These are phyloP conservation scores for Hylaeus anthracinus DNA, from an alignment of 1,140 invertebrate species.

Conservation along the genomic window DNA sequence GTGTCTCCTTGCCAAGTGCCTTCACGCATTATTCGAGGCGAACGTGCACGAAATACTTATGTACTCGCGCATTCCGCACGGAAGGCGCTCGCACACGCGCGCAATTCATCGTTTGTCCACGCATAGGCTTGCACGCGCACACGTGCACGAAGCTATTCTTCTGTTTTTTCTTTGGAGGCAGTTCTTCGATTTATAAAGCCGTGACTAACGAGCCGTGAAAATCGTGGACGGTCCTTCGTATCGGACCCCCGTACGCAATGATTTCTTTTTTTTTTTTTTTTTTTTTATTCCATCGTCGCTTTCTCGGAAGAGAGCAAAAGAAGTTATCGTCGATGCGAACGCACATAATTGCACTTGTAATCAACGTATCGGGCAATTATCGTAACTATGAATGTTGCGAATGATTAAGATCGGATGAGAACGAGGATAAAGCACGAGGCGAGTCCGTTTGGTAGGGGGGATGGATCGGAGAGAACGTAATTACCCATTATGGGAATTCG, in stretches of 20 bases:
- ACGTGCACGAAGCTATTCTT: no score
- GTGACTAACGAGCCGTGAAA: slow-evolving; percentile 69
- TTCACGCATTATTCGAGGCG: slow-evolving; percentile 53
- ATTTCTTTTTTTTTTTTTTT: not conserved
- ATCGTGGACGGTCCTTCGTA: slow-evolving; percentile 54
- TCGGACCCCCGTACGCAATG: slow-evolving; percentile 21
- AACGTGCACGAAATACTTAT: slow-evolving; percentile 56
- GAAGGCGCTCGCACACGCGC: not conserved
- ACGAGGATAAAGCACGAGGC: slow-evolving; percentile 12
- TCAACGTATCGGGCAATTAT: slow-evolving; percentile 15
- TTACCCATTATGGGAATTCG: slow-evolving; percentile 1
- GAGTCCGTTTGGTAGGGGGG: not conserved
- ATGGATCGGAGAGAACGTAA: not conserved
- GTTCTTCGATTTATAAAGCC: slow-evolving; percentile 55
- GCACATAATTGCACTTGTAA: slow-evolving; percentile 35
- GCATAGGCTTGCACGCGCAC: not conserved
- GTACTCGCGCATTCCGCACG: slow-evolving; percentile 49
- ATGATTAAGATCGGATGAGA: slow-evolving; percentile 11
- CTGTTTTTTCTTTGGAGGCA: slow-evolving; percentile 3
- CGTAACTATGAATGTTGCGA: slow-evolving; percentile 17
- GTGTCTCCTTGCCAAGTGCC: slow-evolving; percentile 44
- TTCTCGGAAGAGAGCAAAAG: not conserved
- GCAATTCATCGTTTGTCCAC: not conserved
- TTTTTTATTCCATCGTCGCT: not conserved
- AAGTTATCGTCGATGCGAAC: slow-evolving; percentile 27